phyloP scores from a whole-genome alignment of 2,113 vertebrate species.

The Columba janthina region DNA sequence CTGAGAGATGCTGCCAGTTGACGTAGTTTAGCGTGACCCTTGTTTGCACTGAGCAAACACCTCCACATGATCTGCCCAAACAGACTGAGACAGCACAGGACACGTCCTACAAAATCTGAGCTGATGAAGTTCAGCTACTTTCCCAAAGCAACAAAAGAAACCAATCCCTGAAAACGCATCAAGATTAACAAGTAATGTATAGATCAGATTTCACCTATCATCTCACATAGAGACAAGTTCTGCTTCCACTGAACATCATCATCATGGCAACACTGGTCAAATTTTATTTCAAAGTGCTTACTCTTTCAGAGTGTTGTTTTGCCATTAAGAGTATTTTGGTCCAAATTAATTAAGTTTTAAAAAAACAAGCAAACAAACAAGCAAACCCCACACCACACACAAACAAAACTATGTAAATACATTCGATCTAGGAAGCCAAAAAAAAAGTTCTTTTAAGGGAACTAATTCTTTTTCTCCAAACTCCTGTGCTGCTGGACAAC shows the following conservation, averaged over 20 bases:
- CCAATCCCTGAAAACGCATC: background rate
- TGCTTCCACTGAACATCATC: background rate
- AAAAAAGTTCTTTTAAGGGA: constrained; percentile 51
- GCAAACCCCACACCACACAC: background rate
- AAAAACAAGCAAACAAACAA: background rate
- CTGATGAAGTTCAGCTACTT: background rate
- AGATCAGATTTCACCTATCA: background rate
- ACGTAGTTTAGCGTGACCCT: background rate
- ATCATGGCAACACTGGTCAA: background rate
- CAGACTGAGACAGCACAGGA: background rate
- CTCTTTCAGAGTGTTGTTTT: background rate
- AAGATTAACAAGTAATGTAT: background rate
- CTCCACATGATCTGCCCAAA: background rate
- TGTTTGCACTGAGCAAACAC: background rate
- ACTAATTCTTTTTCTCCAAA: constrained; percentile 24
- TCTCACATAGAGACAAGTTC: background rate
- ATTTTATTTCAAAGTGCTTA: background rate
- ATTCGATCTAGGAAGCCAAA: background rate
- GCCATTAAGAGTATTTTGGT: background rate
- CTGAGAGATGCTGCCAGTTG: background rate
- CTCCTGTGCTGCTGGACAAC: constrained; percentile 35
- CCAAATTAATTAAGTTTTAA: background rate
- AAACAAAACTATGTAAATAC: background rate
- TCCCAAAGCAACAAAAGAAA: background rate
- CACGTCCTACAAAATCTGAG: background rate